Conservation (phyloP, 2,888 invertebrate species). For the Agrotis segetum region DNA sequence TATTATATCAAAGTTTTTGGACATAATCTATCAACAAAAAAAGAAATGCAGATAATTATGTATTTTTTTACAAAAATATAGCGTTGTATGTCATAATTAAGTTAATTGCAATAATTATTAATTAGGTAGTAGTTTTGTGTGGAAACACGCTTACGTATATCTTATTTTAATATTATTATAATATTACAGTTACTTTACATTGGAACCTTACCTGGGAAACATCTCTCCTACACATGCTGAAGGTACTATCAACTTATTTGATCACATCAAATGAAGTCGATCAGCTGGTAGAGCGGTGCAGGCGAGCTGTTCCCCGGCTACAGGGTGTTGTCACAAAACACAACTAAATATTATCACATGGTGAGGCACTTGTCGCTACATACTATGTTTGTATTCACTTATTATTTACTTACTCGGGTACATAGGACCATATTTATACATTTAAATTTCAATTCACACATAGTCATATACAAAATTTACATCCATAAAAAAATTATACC, state of each 20-base stretch:
- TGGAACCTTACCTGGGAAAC: background rate
- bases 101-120: background rate
- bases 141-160: constrained; percentile 32
- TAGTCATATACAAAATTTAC: background rate
- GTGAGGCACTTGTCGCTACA: constrained; percentile 72
- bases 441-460: background rate
- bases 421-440: background rate
- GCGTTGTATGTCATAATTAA: constrained; percentile 3
- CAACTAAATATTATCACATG: constrained; percentile 70
- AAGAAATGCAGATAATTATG: constrained; percentile 19
- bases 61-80: constrained; percentile 46
- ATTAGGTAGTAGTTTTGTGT: constrained; percentile 26
- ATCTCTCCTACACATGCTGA: background rate
- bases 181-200: constrained; percentile 30
- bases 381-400: constrained; percentile 36
- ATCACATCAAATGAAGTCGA: too few species aligned
- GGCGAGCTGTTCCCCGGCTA: constrained; percentile 2
- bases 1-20: background rate
- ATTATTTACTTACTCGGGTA: constrained; percentile 1
- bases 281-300: background rate
- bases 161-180: constrained; percentile 26
- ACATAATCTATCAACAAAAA: constrained; percentile 11
- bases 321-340: constrained; percentile 23
- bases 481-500: too few species aligned
- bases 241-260: too few species aligned